These are phyloP conservation scores for Podarcis raffonei DNA, from an alignment of 2,113 vertebrate species.

Conservation along the genomic window DNA sequence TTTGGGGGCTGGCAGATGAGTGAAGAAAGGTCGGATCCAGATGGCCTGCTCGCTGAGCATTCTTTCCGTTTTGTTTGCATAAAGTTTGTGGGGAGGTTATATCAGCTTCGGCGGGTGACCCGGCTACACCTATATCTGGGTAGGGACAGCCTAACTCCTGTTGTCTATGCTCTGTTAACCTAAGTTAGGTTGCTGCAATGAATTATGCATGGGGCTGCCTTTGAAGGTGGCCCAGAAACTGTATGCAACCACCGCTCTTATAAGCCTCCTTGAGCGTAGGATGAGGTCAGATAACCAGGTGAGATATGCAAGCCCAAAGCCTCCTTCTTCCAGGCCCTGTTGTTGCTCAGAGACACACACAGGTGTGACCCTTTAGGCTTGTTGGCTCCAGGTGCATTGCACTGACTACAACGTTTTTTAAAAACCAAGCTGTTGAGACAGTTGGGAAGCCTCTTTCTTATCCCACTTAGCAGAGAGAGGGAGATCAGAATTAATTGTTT, in stretches of 20 bases:
- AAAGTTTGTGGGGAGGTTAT: too few relatives aligned
- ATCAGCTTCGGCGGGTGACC: too few relatives aligned
- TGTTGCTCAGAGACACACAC: background rate
- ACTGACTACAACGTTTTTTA: background rate
- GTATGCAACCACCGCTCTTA: background rate
- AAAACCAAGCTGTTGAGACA: background rate
- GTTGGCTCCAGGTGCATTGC: background rate
- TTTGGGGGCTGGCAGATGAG: background rate
- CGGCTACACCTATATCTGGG: too few relatives aligned
- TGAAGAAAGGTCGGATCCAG: background rate
- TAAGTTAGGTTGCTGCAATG: too few relatives aligned
- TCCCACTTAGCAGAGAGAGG: background rate
- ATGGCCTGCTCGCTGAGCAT: too few relatives aligned
- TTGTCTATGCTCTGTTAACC: too few relatives aligned
- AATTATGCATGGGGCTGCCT: background rate
- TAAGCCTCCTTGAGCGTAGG: background rate
- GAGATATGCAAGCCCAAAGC: background rate
- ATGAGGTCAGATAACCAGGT: background rate
- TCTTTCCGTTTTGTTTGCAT: too few relatives aligned
- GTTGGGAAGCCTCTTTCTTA: background rate
- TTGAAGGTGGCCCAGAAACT: background rate
- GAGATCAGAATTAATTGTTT: constrained; percentile 5
- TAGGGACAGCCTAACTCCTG: too few relatives aligned
- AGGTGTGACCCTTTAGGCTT: constrained; percentile 26
- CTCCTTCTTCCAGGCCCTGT: background rate